Percentiles rank a stretch among this genome's conserved stretches.
These are phyloP conservation scores for Lepidurus arcticus DNA, from an alignment of 1,140 invertebrate genomes.

Conservation along the genomic window DNA sequence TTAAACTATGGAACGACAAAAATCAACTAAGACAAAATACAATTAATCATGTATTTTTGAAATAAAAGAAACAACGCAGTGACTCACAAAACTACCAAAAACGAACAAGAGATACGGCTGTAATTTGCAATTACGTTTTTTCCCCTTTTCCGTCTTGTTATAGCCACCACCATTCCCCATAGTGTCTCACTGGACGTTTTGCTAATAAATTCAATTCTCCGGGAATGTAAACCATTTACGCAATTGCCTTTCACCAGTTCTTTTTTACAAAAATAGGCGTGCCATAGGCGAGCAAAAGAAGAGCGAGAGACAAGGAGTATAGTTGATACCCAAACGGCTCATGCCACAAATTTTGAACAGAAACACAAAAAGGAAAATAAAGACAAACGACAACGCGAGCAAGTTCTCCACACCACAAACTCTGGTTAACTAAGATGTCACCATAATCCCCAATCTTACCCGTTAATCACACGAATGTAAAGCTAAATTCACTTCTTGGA, in stretches of 20 bases:
- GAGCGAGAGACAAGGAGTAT: no score
- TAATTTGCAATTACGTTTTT: no score
- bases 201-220: background rate
- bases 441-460: no score
- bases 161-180: background rate
- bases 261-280: background rate
- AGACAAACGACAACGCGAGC: no score
- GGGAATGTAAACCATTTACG: background rate
- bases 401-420: no score
- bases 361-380: no score
- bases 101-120: background rate
- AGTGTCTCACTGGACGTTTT: background rate
- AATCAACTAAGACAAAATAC: background rate
- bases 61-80: constrained; percentile 15
- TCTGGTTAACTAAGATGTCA: no score
- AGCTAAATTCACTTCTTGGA: constrained; percentile 45
- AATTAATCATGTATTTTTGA: constrained; percentile 12
- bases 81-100: background rate
- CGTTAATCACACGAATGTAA: background rate
- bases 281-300: no score
- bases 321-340: no score
- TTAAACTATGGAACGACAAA: background rate
- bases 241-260: background rate
- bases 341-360: no score
- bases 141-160: background rate